Conservation (phyloP, 2,888 invertebrate species). For the Nymphalis c-album region DNA sequence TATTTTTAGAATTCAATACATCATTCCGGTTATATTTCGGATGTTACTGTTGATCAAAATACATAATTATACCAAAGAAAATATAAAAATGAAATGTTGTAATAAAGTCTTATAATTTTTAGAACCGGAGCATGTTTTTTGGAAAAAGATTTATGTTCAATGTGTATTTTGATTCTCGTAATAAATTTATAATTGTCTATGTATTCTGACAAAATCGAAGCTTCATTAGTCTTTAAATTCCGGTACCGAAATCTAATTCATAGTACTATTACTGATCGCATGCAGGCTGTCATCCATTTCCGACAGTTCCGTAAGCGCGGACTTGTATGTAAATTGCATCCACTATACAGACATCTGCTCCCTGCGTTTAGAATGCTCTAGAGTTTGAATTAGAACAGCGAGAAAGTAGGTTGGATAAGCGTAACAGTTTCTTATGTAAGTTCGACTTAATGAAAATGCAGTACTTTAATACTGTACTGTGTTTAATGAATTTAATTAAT, state of each 20-base stretch:
- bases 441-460: conserved; percentile 22
- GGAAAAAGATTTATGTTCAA: too few relatives aligned
- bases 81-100: too few relatives aligned
- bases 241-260: neutral
- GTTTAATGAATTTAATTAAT: conserved; percentile 20
- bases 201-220: neutral
- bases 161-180: too few relatives aligned
- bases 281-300: conserved; percentile 27
- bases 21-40: too few relatives aligned
- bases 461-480: conserved; percentile 12
- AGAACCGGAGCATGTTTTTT: too few relatives aligned
- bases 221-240: too few relatives aligned
- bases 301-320: conserved; percentile 21
- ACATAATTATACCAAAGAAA: too few relatives aligned
- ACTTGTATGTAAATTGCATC: conserved; percentile 29
- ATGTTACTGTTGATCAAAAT: too few relatives aligned
- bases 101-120: too few relatives aligned
- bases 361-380: conserved; percentile 15
- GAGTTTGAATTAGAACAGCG: conserved; percentile 24
- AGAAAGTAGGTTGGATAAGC: conserved; percentile 20
- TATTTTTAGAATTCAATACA: too few relatives aligned
- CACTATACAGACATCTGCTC: conserved; percentile 17
- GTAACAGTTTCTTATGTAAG: conserved; percentile 17
- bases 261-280: conserved; percentile 11
- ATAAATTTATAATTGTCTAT: neutral